Percentiles rank a stretch among this genome's conserved stretches.
Evolutionary conservation across 2,888 invertebrate genomes (phyloP).

Genomic region (Agapetus fuscipes): DNA sequence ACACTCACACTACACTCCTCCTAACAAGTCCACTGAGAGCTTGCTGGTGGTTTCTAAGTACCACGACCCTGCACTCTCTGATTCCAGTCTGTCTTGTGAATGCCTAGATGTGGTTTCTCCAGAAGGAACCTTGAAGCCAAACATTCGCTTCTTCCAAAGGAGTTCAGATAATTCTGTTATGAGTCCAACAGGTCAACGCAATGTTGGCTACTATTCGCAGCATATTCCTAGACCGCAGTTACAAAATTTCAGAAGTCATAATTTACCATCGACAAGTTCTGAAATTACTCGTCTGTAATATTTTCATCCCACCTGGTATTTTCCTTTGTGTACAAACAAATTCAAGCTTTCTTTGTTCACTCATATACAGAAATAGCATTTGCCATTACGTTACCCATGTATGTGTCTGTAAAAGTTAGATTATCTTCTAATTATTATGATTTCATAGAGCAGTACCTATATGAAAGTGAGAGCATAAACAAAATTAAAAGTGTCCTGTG

Average conservation of each 20-base stretch:
- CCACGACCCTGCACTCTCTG: conserved; percentile 51
- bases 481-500: no score
- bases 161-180: conserved; percentile 26
- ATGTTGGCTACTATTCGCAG: conserved; percentile 36
- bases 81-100: conserved; percentile 63
- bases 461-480: no score
- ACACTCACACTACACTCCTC: conserved; percentile 42
- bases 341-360: no score
- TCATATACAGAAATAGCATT: no score
- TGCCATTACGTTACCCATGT: no score
- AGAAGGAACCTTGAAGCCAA: conserved; percentile 8
- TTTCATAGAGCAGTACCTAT: no score
- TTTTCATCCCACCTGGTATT: no score
- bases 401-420: no score
- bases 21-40: conserved; percentile 73
- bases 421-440: no score
- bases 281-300: conserved; percentile 62
- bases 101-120: conserved; percentile 42
- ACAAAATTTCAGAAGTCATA: conserved; percentile 38
- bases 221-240: conserved; percentile 43
- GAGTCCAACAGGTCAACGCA: conserved; percentile 32
- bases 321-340: no score
- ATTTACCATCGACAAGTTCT: conserved; percentile 50
- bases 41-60: conserved; percentile 59
- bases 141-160: conserved; percentile 11